A percentile compares a stretch with the other conserved stretches of the same genome.
These are phyloP conservation scores for Lasioglossum oenotherae DNA, from an alignment of 2,888 invertebrate genomes.

Conservation along the genomic window DNA sequence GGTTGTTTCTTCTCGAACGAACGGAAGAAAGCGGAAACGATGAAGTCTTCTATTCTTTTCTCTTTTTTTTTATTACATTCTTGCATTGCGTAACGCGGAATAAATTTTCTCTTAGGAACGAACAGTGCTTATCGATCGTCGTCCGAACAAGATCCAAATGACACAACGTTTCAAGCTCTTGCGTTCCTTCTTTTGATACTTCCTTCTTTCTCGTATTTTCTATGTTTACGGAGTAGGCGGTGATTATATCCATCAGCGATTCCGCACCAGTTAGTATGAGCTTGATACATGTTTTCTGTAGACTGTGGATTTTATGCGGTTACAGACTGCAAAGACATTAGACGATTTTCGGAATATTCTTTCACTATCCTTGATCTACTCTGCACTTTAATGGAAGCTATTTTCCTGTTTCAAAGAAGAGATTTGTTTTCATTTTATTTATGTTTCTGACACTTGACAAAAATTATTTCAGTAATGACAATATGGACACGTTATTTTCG, in stretches of 20 bases:
- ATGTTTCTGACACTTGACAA: neutral
- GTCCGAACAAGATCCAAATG: slow-evolving; percentile 4
- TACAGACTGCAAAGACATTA: too few species aligned
- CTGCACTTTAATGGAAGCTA: neutral
- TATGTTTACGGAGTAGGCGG: slow-evolving; percentile 9
- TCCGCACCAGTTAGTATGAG: neutral
- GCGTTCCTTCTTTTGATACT: slow-evolving; percentile 8
- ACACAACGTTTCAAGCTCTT: neutral
- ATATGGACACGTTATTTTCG: too few species aligned
- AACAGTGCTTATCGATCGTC: slow-evolving; percentile 25
- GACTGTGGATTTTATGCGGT: neutral
- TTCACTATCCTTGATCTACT: neutral
- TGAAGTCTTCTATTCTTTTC: neutral
- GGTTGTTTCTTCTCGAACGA: neutral
- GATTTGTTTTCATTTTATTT: neutral
- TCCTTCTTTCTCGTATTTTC: slow-evolving; percentile 14
- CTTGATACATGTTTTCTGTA: neutral
- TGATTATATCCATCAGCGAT: neutral
- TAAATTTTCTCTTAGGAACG: neutral
- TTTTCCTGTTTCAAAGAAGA: neutral
- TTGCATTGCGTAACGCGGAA: neutral
- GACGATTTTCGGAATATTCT: neutral
- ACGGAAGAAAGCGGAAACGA: neutral
- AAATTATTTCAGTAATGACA: neutral
- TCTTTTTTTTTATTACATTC: neutral